Conservation (phyloP, 2,113 vertebrate species). For the Xenus cinereus region DNA sequence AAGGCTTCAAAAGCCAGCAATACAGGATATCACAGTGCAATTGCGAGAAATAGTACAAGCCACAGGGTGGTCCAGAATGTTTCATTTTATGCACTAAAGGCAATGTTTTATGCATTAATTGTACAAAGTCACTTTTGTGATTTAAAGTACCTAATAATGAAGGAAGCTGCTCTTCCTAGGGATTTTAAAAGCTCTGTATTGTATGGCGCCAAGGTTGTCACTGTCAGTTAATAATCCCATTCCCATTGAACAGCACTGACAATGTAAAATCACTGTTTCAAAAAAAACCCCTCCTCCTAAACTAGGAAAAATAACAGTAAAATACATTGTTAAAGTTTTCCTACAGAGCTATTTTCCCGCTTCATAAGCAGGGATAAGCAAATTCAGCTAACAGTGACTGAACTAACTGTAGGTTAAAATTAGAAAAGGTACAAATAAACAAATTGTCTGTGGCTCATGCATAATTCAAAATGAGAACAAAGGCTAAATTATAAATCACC, state of each 20-base stretch:
- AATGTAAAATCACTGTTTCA: background rate
- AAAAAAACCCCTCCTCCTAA: background rate
- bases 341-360: background rate
- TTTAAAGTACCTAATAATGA: background rate
- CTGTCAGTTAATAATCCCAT: background rate
- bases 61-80: background rate
- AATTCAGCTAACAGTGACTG: background rate
- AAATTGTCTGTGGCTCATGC: background rate
- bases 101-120: background rate
- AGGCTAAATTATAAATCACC: conserved; percentile 6
- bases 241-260: background rate
- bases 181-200: background rate
- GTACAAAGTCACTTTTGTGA: background rate
- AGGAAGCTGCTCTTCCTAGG: background rate
- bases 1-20: background rate
- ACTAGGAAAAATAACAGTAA: background rate
- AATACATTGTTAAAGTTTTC: background rate
- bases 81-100: background rate
- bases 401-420: conserved; percentile 8
- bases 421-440: conserved; percentile 3
- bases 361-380: background rate
- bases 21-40: background rate
- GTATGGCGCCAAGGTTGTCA: background rate
- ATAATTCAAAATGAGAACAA: conserved; percentile 37
- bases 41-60: background rate